Conservation (phyloP, 2,113 vertebrate genomes). For the Mobula hypostoma region DNA sequence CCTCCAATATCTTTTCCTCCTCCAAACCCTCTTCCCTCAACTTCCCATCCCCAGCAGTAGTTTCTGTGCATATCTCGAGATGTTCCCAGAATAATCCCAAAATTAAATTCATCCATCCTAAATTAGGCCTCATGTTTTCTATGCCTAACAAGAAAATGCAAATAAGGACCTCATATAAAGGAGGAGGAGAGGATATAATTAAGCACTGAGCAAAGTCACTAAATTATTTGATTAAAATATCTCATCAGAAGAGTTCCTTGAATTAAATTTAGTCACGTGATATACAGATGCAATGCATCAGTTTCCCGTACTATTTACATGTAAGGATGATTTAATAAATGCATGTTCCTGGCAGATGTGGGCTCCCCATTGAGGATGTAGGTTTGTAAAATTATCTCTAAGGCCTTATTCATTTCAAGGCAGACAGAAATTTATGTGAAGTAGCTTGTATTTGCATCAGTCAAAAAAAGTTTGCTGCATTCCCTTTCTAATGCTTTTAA, state of each 20-base stretch:
- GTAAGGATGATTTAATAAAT: conserved; percentile 22
- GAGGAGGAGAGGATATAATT: neutral
- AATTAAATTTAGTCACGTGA: neutral
- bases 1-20: too few species aligned
- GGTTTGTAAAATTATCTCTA: neutral
- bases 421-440: conserved; percentile 1
- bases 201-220: neutral
- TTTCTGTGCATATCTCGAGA: neutral
- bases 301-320: neutral
- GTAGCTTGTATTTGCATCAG: neutral
- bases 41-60: neutral
- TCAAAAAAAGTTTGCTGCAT: neutral
- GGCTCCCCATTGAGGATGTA: neutral
- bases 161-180: neutral
- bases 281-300: neutral
- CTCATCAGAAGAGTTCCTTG: neutral
- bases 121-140: neutral
- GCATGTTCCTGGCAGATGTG: neutral
- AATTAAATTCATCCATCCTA: neutral
- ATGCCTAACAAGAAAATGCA: neutral
- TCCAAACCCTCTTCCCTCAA: too few species aligned
- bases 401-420: conserved; percentile 1
- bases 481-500: neutral
- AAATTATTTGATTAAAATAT: neutral
- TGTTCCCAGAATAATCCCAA: neutral